Evolutionary conservation across 2,113 vertebrate species (phyloP).

Genomic region (Colinus virginianus): DNA sequence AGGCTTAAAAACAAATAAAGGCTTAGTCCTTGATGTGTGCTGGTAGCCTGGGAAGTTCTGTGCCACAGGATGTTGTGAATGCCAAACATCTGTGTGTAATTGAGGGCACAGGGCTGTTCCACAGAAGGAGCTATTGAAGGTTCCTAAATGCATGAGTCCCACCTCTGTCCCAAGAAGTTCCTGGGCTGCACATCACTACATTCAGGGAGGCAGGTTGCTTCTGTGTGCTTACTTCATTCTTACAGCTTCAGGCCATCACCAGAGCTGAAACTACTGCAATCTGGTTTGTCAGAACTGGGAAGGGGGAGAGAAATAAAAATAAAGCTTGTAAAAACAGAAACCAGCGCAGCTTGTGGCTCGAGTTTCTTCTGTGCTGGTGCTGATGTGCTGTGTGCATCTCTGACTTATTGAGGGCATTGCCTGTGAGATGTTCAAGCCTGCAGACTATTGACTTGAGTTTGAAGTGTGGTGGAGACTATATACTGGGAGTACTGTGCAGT

Average conservation of each 20-base stretch:
- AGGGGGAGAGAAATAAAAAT: not conserved
- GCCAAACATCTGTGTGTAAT: not conserved
- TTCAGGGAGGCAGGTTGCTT: not conserved
- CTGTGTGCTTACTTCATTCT: not conserved
- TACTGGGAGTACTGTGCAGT: not conserved
- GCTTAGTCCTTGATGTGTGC: slow-evolving; percentile 38
- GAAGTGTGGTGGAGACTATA: not conserved
- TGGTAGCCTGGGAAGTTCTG: slow-evolving; percentile 20
- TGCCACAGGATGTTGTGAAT: slow-evolving; percentile 4
- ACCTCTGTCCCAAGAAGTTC: not conserved
- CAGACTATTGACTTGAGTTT: not conserved
- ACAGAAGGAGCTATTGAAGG: not conserved
- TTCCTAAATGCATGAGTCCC: not conserved
- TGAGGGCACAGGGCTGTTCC: not conserved
- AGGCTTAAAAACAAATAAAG: slow-evolving; percentile 6
- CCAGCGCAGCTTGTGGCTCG: not conserved
- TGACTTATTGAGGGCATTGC: not conserved
- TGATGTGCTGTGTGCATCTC: not conserved
- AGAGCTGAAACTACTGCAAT: not conserved
- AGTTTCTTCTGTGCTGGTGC: not conserved
- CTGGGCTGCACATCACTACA: not conserved
- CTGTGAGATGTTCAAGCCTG: not conserved
- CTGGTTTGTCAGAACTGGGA: not conserved
- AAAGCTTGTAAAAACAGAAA: not conserved
- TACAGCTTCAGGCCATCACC: not conserved